These are phyloP conservation scores for Botia kubotai DNA, from an alignment of 2,797 vertebrate genomes.

Conservation along the genomic window DNA sequence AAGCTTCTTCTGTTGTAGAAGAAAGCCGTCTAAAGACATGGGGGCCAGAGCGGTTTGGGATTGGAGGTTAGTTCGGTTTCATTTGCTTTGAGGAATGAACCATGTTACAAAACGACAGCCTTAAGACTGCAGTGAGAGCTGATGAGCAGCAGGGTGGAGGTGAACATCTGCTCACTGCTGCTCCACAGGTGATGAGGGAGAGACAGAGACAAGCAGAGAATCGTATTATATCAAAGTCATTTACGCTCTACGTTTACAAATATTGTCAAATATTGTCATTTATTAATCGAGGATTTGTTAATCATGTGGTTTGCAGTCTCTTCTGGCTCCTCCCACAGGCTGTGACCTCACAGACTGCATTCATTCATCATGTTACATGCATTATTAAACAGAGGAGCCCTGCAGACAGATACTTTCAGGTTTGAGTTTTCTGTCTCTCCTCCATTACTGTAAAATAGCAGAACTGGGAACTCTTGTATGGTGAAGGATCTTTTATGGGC, in stretches of 20 bases:
- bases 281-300: too few relatives aligned
- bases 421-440: too few relatives aligned
- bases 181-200: conserved; percentile 10
- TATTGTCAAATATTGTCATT: too few relatives aligned
- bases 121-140: conserved; percentile 10
- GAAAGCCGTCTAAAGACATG: conserved; percentile 24
- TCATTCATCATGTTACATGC: too few relatives aligned
- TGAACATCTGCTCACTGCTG: conserved; percentile 27
- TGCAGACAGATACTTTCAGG: too few relatives aligned
- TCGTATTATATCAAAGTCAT: background rate
- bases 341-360: too few relatives aligned
- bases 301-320: too few relatives aligned
- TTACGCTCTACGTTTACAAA: background rate
- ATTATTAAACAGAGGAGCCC: too few relatives aligned
- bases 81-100: conserved; percentile 40
- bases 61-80: conserved; percentile 8
- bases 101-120: conserved; percentile 6
- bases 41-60: background rate
- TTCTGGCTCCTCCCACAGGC: too few relatives aligned
- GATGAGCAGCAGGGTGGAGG: conserved; percentile 1
- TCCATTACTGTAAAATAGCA: too few relatives aligned
- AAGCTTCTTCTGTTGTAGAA: conserved; percentile 37
- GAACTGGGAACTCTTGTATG: too few relatives aligned
- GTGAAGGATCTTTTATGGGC: too few relatives aligned
- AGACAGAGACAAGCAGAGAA: conserved; percentile 2